phyloP scores from a whole-genome alignment of 2,888 invertebrate species.

The Caenorhabditis macrosperma region DNA sequence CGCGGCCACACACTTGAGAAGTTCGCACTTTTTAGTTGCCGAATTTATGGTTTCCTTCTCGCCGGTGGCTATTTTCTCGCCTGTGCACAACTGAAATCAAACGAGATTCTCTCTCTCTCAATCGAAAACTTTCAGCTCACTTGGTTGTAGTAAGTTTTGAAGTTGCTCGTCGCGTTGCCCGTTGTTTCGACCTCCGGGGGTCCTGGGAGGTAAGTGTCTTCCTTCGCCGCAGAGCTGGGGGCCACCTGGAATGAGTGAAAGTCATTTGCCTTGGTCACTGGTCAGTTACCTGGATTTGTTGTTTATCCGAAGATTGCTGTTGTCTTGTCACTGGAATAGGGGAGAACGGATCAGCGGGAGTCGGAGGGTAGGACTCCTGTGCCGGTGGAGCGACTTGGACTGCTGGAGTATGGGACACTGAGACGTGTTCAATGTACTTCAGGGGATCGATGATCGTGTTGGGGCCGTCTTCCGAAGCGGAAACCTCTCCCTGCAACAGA shows the following conservation, averaged over 20 bases:
- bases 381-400: conserved; percentile 19
- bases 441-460: conserved; percentile 43
- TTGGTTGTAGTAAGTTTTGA: conserved; percentile 58
- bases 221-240: conserved; percentile 49
- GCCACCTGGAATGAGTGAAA: conserved; percentile 49
- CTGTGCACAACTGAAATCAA: conserved; percentile 32
- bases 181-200: conserved; percentile 33
- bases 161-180: not conserved
- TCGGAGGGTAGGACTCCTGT: conserved; percentile 34
- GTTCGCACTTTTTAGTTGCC: conserved; percentile 49
- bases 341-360: conserved; percentile 30
- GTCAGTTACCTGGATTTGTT: conserved; percentile 33
- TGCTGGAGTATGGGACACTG: conserved; percentile 45
- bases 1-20: conserved; percentile 55
- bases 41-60: conserved; percentile 57
- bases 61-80: conserved; percentile 48
- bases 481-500: conserved; percentile 27
- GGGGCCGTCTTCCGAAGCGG: conserved; percentile 22
- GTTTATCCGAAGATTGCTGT: not conserved
- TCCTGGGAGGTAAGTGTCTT: conserved; percentile 53
- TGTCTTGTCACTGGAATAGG: not conserved
- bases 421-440: conserved; percentile 56
- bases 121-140: not conserved
- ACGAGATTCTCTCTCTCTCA: not conserved
- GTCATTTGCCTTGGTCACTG: too few relatives aligned